phyloP scores from a whole-genome alignment of 2,113 vertebrate genomes.

The Rhynchomys soricoides region DNA sequence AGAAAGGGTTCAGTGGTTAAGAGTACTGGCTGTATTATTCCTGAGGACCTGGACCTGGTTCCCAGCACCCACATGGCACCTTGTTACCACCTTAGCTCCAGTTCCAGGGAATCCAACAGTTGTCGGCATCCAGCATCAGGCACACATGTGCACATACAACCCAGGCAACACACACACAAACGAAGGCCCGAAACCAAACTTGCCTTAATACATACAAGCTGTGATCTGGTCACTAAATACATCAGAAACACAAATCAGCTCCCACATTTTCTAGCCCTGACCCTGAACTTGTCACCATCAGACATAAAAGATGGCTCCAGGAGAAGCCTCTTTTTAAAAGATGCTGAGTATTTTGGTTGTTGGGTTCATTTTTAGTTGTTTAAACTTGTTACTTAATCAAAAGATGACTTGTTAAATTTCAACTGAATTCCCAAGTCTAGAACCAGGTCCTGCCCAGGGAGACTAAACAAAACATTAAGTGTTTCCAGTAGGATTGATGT shows the following conservation, averaged over 20 bases:
- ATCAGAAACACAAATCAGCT: background rate
- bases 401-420: slow-evolving; percentile 40
- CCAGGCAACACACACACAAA: background rate
- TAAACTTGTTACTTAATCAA: slow-evolving; percentile 66
- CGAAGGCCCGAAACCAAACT: background rate
- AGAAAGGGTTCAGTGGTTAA: background rate
- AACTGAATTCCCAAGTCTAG: slow-evolving; percentile 13
- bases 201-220: background rate
- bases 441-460: background rate
- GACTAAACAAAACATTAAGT: background rate
- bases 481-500: background rate
- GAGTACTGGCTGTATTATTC: background rate
- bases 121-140: background rate
- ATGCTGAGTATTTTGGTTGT: background rate
- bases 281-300: background rate
- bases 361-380: slow-evolving; percentile 62
- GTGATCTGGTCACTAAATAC: slow-evolving; percentile 5
- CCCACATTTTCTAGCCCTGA: slow-evolving; percentile 3
- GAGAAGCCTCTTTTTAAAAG: slow-evolving; percentile 10
- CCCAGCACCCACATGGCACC: background rate
- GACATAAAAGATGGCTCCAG: background rate
- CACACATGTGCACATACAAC: background rate
- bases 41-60: background rate
- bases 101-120: background rate
- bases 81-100: background rate